A percentile compares a stretch with the other conserved stretches of the same genome.
Evolutionary conservation across 1,140 invertebrate species (phyloP).

Genomic region (Pseudoatta argentina): DNA sequence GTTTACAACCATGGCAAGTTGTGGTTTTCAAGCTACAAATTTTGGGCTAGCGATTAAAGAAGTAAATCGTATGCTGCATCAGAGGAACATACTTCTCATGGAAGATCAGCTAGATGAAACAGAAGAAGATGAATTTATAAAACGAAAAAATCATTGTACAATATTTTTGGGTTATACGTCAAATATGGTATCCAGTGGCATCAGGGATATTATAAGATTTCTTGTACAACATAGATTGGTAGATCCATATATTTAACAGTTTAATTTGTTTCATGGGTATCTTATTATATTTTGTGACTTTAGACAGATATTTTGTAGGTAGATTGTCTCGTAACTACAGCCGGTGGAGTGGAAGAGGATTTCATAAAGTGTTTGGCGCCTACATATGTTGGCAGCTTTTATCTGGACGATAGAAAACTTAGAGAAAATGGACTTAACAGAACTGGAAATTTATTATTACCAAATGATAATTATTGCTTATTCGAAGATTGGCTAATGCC

Average conservation of each 20-base stretch:
- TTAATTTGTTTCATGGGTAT: conserved; percentile 10
- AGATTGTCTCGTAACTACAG: conserved; percentile 98
- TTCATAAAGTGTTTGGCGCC: conserved; percentile 99
- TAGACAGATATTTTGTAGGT: conserved; percentile 86
- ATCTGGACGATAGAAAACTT: conserved; percentile 92
- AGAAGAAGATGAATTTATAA: conserved; percentile 93
- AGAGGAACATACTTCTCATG: conserved; percentile 88
- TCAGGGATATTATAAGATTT: conserved; percentile 96
- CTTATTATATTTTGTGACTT: conserved; percentile 23
- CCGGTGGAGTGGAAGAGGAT: conserved; percentile 99
- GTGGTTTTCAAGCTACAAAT: conserved; percentile 98
- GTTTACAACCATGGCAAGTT: conserved; percentile 92
- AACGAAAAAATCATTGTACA: conserved; percentile 94
- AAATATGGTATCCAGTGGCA: conserved; percentile 98
- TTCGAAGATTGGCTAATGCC: conserved; percentile 99
- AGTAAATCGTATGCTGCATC: conserved; percentile 96
- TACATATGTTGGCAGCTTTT: conserved; percentile 97
- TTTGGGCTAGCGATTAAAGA: conserved; percentile 96
- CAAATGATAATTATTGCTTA: conserved; percentile 99
- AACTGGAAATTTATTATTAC: conserved; percentile 98
- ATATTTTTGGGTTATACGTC: conserved; percentile 99
- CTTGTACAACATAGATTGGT: conserved; percentile 96
- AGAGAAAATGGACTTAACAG: conserved; percentile 97
- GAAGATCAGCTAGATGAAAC: conserved; percentile 89
- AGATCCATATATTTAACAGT: conserved; percentile 64